Evolutionary conservation across 2,113 vertebrate genomes (phyloP), one percentile per base, ranked within the genome.

Genomic region (Oenanthe melanoleuca): DNA sequence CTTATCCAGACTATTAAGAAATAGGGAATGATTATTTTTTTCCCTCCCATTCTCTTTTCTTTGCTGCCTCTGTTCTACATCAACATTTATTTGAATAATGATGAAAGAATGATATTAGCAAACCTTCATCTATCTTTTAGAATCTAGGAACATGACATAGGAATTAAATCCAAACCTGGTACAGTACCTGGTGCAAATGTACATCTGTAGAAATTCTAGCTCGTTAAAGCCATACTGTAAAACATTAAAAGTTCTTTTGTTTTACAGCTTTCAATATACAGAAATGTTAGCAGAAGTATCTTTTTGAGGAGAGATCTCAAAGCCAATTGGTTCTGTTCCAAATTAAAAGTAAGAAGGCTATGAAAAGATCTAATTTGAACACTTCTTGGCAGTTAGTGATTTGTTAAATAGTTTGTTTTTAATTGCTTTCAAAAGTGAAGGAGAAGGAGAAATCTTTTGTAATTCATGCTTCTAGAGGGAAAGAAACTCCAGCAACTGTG

Each of bases 1-100:
- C 95, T 96, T 97, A 96, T 42, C 86, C 95, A 65, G 88, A 75
- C 86, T 88, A 59, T 71, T 92, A 88, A 96, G 89, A 93, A 92
- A 94, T 47, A 66, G 15, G 42, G 69, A 95, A 59, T 18, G 11
- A 80, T 92, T 70, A 8, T 65, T 88, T 95, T 93, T 45, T 42
- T 11, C 2, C 38, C 15, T 90, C 74, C 44, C 18, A 14, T 88
- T 95, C 67, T 84, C 61, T 85, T 61, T 81, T 45, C 33, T 80
- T 85, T 74, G 44, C 61, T 88, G 56, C 60, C 52, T 77, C 63
- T 96, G 89, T 38, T 89, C 60, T 92, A 42, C 47, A 78, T 93
- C 67, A 83, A 78, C 0, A 5, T 90, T 83, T 86, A 67, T 86
- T 90, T 96, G 79, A 94, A 88, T 90, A 92, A 93, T 56, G 64